Evolutionary conservation across 1,140 invertebrate genomes (phyloP).

Genomic region (Daktulosphaira vitifoliae): DNA sequence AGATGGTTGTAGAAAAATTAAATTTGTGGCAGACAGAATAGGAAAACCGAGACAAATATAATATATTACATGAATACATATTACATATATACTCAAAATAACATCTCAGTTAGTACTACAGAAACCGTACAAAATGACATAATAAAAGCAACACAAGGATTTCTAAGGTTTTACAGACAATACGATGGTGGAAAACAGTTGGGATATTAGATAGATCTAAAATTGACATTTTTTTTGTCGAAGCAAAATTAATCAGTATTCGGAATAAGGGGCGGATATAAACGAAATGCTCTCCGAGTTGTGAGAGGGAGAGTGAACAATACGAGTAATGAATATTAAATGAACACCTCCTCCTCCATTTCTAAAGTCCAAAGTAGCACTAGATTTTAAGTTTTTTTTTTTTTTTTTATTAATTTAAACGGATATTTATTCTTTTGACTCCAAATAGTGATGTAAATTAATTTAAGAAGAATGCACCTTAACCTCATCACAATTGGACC

Average conservation of each 20-base stretch:
- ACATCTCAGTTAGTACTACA: conserved; percentile 12
- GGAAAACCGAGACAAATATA: background rate
- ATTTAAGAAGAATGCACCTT: too few relatives aligned
- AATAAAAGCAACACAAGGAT: conserved; percentile 11
- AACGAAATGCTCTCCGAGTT: background rate
- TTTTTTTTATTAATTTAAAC: conserved; percentile 31
- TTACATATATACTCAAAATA: background rate
- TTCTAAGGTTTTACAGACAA: conserved; percentile 16
- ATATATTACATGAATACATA: background rate
- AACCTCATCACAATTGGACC: too few relatives aligned
- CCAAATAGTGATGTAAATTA: background rate
- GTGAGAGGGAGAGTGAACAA: background rate
- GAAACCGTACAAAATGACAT: conserved; percentile 22
- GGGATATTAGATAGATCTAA: background rate
- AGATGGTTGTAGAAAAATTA: conserved; percentile 1
- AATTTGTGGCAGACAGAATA: background rate
- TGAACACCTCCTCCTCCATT: background rate
- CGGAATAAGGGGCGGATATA: background rate
- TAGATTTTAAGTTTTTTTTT: background rate
- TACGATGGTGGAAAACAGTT: background rate
- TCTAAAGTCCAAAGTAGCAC: background rate
- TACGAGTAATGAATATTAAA: conserved; percentile 20
- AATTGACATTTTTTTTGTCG: background rate
- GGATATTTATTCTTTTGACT: conserved; percentile 21
- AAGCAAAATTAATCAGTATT: conserved; percentile 32